Evolutionary conservation across 1,140 invertebrate species (phyloP).

Genomic region (Ptiloglossa arizonensis): DNA sequence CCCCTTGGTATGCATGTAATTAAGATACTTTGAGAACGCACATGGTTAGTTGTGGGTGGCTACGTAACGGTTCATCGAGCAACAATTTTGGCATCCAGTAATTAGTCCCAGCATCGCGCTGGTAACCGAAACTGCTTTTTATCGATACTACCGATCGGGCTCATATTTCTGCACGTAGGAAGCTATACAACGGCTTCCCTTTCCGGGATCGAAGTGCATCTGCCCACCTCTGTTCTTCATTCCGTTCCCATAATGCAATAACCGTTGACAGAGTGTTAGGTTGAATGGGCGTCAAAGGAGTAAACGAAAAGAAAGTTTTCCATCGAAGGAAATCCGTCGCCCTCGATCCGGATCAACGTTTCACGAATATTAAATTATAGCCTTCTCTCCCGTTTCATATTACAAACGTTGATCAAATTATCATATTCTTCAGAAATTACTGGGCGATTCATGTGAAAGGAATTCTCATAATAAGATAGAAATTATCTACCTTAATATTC

Average conservation of each 20-base stretch:
- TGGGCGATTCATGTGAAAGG: too few relatives aligned
- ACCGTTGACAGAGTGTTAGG: constrained; percentile 34
- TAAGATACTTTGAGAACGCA: not conserved
- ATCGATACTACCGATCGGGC: constrained; percentile 46
- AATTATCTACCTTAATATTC: too few relatives aligned
- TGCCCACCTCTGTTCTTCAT: constrained; percentile 20
- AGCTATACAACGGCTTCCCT: constrained; percentile 56
- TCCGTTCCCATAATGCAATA: constrained; percentile 50
- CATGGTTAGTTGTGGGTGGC: not conserved
- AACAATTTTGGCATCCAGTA: constrained; percentile 39
- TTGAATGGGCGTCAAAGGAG: constrained; percentile 5
- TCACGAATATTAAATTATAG: not conserved
- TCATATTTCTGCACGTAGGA: constrained; percentile 60
- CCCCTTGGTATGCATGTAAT: constrained; percentile 17
- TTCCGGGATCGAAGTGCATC: constrained; percentile 64
- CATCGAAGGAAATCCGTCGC: not conserved
- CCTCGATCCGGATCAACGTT: not conserved
- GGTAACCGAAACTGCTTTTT: constrained; percentile 54
- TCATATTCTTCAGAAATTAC: too few relatives aligned
- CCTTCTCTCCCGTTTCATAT: too few relatives aligned
- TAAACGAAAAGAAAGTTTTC: constrained; percentile 20
- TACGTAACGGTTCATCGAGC: constrained; percentile 35
- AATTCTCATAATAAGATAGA: too few relatives aligned
- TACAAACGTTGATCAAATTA: too few relatives aligned
- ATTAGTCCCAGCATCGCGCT: constrained; percentile 39